Evolutionary conservation across 35 echinoderm and acorn worm species (phyloP).

Genomic region (Apostichopus japonicus): DNA sequence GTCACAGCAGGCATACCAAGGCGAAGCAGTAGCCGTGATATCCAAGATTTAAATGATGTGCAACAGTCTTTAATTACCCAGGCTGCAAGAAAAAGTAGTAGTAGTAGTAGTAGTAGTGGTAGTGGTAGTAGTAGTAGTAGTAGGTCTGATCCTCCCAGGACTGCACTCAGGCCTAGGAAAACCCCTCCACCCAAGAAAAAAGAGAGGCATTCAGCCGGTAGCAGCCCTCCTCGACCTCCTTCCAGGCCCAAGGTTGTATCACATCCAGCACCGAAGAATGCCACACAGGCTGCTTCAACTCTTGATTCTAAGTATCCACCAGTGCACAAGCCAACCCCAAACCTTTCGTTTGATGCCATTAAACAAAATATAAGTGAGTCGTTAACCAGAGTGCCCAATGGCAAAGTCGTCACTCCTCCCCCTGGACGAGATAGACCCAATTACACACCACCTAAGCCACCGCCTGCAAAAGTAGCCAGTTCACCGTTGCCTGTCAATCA

Average conservation of each 20-base stretch:
- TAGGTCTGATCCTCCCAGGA: neutral
- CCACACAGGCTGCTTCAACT: neutral
- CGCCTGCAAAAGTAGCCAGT: neutral
- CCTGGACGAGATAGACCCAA: neutral
- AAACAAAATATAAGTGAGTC: neutral
- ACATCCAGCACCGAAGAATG: neutral
- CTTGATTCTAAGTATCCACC: neutral
- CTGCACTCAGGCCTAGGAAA: neutral
- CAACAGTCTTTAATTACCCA: neutral
- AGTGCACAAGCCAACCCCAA: neutral
- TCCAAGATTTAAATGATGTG: neutral
- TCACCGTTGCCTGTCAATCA: neutral
- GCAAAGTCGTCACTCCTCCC: neutral
- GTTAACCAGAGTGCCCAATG: neutral
- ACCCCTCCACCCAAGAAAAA: neutral
- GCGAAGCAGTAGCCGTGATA: neutral
- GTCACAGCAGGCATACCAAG: neutral
- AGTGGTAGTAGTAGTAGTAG: neutral
- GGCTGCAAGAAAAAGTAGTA: neutral
- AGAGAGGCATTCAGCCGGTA: neutral
- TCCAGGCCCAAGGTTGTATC: neutral
- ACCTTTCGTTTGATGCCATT: neutral
- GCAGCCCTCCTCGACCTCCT: neutral
- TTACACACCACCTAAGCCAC: neutral
- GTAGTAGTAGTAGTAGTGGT: no score